phyloP scores from a whole-genome alignment of 2,888 invertebrate species.

The Hetaerina titia region DNA sequence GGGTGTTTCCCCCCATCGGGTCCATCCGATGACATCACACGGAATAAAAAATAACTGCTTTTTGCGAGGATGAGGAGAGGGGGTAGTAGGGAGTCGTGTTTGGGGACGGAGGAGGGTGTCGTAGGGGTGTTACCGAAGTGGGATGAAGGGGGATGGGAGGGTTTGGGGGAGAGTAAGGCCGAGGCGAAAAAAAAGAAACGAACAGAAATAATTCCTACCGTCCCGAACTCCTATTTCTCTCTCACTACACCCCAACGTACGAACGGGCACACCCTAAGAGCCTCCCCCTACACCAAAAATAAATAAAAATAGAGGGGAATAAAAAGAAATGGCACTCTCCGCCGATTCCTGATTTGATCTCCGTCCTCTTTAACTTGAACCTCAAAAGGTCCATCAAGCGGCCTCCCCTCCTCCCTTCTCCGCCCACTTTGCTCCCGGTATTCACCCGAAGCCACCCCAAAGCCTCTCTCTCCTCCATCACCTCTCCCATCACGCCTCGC shows the following conservation, averaged over 20 bases:
- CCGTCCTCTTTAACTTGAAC: conserved; percentile 49
- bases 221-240: not conserved
- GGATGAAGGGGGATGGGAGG: not conserved
- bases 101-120: not conserved
- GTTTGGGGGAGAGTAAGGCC: not conserved
- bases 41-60: conserved; percentile 63
- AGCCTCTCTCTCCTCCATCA: not conserved
- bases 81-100: no score
- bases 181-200: not conserved
- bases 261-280: not conserved
- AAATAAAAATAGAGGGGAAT: not conserved
- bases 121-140: not conserved
- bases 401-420: not conserved
- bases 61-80: not conserved
- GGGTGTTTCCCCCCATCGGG: not conserved
- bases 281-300: not conserved
- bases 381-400: not conserved
- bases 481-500: not conserved
- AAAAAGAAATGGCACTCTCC: conserved; percentile 59
- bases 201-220: conserved; percentile 1
- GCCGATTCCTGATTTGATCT: conserved; percentile 61
- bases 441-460: not conserved
- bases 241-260: not conserved
- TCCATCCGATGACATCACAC: conserved; percentile 62
- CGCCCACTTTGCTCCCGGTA: not conserved